Conservation (phyloP, 2,113 vertebrate genomes). For the Sphaerodactylus townsendi region DNA sequence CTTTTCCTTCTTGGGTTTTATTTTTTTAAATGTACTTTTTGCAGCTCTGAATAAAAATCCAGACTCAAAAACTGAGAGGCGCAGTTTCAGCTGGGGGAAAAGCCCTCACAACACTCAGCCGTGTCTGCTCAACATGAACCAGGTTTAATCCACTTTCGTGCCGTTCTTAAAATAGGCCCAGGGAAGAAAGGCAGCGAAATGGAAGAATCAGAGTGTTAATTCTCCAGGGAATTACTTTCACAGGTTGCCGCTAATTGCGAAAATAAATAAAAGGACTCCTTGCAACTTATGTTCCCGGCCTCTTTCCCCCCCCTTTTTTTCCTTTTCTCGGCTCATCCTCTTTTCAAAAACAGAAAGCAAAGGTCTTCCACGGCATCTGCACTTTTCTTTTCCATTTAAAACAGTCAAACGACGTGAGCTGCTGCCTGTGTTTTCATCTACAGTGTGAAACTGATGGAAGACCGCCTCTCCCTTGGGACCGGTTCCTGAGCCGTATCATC, state of each 20-base stretch:
- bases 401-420: background rate
- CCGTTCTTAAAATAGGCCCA: slow-evolving; percentile 63
- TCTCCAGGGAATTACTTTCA: slow-evolving; percentile 72
- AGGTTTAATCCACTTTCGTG: slow-evolving; percentile 58
- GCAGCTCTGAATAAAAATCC: background rate
- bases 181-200: slow-evolving; percentile 61
- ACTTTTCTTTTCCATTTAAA: background rate
- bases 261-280: slow-evolving; percentile 70
- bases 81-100: background rate
- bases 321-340: slow-evolving; percentile 40
- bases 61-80: background rate
- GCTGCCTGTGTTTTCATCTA: background rate
- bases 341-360: slow-evolving; percentile 61
- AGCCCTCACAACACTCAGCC: background rate
- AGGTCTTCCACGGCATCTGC: background rate
- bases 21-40: background rate
- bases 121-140: background rate
- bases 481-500: background rate
- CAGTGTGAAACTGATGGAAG: background rate
- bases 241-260: slow-evolving; percentile 76
- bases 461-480: background rate
- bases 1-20: too few species aligned
- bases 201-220: slow-evolving; percentile 64
- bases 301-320: too few species aligned
- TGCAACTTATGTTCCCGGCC: slow-evolving; percentile 52